These are phyloP conservation scores for Conus betulinus DNA, from an alignment of 1,140 invertebrate species.

Conservation along the genomic window DNA sequence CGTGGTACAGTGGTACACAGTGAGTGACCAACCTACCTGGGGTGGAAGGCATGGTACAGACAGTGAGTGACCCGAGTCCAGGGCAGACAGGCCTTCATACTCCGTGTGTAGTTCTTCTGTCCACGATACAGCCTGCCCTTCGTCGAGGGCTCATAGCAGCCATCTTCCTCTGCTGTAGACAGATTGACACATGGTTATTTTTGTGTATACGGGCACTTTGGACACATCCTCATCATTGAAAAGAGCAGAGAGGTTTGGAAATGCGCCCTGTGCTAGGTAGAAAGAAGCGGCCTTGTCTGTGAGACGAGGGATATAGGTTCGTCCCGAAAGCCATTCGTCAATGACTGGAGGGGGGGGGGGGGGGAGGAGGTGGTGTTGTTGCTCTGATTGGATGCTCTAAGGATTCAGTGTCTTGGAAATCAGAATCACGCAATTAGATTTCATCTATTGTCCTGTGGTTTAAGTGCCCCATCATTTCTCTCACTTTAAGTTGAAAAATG, in stretches of 20 bases:
- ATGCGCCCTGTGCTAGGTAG: neutral
- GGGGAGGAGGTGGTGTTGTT: no score
- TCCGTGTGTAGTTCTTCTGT: slow-evolving; percentile 44
- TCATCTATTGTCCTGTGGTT: no score
- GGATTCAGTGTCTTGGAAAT: no score
- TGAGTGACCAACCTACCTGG: slow-evolving; percentile 34
- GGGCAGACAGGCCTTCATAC: slow-evolving; percentile 43
- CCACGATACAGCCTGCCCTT: slow-evolving; percentile 49
- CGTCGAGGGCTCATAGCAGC: neutral
- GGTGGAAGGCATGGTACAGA: slow-evolving; percentile 46
- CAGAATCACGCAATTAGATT: no score
- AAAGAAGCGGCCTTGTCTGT: no score
- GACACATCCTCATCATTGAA: neutral
- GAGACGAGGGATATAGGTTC: no score
- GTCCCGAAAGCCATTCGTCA: no score
- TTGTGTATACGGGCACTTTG: neutral
- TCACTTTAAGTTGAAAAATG: no score
- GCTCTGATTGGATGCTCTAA: no score
- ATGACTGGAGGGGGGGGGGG: no score
- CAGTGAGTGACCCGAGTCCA: slow-evolving; percentile 52
- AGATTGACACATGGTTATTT: neutral
- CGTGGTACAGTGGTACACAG: no score
- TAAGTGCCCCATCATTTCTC: no score
- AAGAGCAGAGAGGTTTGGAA: neutral
- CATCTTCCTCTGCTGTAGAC: slow-evolving; percentile 21